Evolutionary conservation across 1,140 invertebrate genomes (phyloP).

Genomic region (Hylyphantes graminicola): DNA sequence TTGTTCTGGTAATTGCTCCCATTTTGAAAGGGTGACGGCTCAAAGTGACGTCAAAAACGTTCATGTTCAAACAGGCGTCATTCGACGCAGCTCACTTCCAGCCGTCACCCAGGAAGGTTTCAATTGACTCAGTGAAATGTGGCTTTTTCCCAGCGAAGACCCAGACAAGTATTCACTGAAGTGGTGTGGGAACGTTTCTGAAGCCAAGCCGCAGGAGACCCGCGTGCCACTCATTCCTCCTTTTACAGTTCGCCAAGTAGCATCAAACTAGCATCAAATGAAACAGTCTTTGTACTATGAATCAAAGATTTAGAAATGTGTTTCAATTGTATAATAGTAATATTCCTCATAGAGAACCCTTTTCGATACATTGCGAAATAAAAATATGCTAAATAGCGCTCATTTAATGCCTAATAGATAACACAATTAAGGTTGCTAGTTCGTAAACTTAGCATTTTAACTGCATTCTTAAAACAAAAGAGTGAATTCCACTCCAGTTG

Average conservation of each 20-base stretch:
- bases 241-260: conserved; percentile 23
- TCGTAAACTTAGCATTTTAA: conserved; percentile 6
- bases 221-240: conserved; percentile 51
- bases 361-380: not conserved
- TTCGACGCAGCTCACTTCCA: not conserved
- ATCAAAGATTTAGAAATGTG: conserved; percentile 28
- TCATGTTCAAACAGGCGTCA: not conserved
- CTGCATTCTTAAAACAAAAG: no score
- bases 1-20: no score
- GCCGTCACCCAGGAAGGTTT: no score
- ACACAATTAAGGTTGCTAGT: no score
- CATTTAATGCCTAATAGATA: no score
- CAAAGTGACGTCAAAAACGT: not conserved
- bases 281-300: conserved; percentile 37
- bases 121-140: conserved; percentile 44
- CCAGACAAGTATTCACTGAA: conserved; percentile 62
- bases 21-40: not conserved
- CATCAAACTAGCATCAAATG: conserved; percentile 36
- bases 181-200: conserved; percentile 55
- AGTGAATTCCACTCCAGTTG: no score
- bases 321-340: conserved; percentile 21
- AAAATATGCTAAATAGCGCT: conserved; percentile 7
- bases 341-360: conserved; percentile 28
- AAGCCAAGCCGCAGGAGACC: conserved; percentile 33
- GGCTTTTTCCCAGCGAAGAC: conserved; percentile 61